Evolutionary conservation across 2,888 invertebrate genomes (phyloP).

Genomic region (Tetheella fluctuosa): DNA sequence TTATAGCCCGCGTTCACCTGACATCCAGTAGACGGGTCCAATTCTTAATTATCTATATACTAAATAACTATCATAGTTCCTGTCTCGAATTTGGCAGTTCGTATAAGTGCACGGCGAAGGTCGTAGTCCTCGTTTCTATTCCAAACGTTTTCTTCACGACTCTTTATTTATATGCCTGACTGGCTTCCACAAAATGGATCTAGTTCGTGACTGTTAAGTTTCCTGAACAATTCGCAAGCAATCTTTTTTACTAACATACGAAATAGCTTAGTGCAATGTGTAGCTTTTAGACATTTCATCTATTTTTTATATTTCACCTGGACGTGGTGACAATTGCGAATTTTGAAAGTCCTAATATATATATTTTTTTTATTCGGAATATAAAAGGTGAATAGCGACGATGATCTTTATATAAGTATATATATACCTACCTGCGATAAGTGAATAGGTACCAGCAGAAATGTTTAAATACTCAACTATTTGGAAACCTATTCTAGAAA

Average conservation of each 20-base stretch:
- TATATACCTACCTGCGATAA: too few species aligned
- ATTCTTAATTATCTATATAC: not conserved
- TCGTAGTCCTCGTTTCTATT: slow-evolving; percentile 29
- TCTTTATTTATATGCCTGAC: slow-evolving; percentile 29
- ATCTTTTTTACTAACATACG: not conserved
- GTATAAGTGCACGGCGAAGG: slow-evolving; percentile 20
- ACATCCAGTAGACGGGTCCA: not conserved
- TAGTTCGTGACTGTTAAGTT: slow-evolving; percentile 42
- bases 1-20: not conserved
- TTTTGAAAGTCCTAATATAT: too few species aligned
- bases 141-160: slow-evolving; percentile 35
- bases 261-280: not conserved
- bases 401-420: too few species aligned
- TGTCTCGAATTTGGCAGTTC: slow-evolving; percentile 1
- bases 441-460: too few species aligned
- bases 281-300: not conserved
- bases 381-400: too few species aligned
- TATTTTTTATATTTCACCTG: too few species aligned
- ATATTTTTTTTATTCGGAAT: too few species aligned
- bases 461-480: too few species aligned
- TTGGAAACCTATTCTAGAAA: too few species aligned
- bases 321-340: too few species aligned
- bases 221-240: slow-evolving; percentile 16
- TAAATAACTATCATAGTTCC: not conserved
- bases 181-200: slow-evolving; percentile 31